Evolutionary conservation across 1,140 invertebrate species (phyloP).

Genomic region (Homalodisca vitripennis): DNA sequence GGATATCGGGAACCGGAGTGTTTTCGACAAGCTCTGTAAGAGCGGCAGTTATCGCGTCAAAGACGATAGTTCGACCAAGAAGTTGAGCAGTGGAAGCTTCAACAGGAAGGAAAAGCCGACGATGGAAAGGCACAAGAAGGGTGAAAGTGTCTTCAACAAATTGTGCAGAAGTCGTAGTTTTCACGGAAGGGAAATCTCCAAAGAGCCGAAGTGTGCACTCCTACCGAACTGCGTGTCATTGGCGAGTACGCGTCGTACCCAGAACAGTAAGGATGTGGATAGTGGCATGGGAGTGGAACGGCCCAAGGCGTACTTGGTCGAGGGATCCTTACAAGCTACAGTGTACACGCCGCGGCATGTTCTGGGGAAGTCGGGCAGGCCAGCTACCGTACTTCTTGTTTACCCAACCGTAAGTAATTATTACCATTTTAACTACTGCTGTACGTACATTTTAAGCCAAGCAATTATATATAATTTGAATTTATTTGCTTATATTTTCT

Average conservation of each 20-base stretch:
- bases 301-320: background rate
- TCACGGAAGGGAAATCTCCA: background rate
- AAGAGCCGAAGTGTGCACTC: background rate
- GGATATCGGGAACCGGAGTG: background rate
- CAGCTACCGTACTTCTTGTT: constrained; percentile 1
- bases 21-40: background rate
- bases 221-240: too few relatives aligned
- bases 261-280: too few relatives aligned
- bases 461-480: too few relatives aligned
- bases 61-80: background rate
- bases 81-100: constrained; percentile 14
- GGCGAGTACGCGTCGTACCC: too few relatives aligned
- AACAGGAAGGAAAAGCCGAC: background rate
- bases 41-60: background rate
- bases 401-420: constrained; percentile 3
- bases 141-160: background rate
- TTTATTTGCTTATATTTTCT: too few relatives aligned
- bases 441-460: too few relatives aligned
- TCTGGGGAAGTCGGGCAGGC: background rate
- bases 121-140: background rate
- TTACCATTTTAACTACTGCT: background rate
- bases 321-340: constrained; percentile 2
- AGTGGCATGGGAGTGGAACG: background rate
- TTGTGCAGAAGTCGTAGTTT: background rate
- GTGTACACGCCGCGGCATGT: constrained; percentile 5